Evolutionary conservation across 1,140 invertebrate genomes (phyloP).

Genomic region (Caerostris extrusa): DNA sequence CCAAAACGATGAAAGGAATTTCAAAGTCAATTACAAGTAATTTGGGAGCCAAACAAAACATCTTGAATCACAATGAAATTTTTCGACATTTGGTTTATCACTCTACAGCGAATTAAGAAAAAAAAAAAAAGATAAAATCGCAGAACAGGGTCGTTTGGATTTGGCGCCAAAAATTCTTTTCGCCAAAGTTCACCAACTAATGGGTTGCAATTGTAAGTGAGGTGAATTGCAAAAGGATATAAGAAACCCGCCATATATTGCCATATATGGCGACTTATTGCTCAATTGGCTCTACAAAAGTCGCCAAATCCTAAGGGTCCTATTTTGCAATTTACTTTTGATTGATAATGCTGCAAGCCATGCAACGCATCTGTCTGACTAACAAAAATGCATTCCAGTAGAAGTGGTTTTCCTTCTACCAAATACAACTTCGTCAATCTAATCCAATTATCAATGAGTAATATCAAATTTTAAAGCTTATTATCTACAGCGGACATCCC

Average conservation of each 20-base stretch:
- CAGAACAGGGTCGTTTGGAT: too few relatives aligned
- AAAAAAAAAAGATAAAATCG: conserved; percentile 65
- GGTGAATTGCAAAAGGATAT: too few relatives aligned
- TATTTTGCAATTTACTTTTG: conserved; percentile 69
- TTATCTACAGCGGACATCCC: conserved; percentile 63
- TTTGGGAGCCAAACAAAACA: conserved; percentile 76
- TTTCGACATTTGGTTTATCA: conserved; percentile 77
- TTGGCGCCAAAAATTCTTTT: too few relatives aligned
- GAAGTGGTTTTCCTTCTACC: neutral
- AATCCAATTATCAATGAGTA: conserved; percentile 76
- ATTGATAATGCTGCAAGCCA: conserved; percentile 78
- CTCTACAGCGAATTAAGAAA: conserved; percentile 71
- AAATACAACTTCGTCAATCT: too few relatives aligned
- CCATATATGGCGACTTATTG: too few relatives aligned
- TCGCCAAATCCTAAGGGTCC: too few relatives aligned
- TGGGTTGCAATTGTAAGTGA: too few relatives aligned
- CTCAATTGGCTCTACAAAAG: too few relatives aligned
- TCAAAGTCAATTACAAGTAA: conserved; percentile 52
- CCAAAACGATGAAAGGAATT: conserved; percentile 69
- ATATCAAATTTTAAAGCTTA: conserved; percentile 75
- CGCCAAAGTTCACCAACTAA: too few relatives aligned
- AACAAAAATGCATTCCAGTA: conserved; percentile 67
- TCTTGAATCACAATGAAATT: conserved; percentile 67
- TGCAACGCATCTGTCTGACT: conserved; percentile 60
- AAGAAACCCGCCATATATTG: too few relatives aligned